These are phyloP conservation scores for Digitonthophagus gazella DNA, from an alignment of 2,888 invertebrate genomes.

Conservation along the genomic window DNA sequence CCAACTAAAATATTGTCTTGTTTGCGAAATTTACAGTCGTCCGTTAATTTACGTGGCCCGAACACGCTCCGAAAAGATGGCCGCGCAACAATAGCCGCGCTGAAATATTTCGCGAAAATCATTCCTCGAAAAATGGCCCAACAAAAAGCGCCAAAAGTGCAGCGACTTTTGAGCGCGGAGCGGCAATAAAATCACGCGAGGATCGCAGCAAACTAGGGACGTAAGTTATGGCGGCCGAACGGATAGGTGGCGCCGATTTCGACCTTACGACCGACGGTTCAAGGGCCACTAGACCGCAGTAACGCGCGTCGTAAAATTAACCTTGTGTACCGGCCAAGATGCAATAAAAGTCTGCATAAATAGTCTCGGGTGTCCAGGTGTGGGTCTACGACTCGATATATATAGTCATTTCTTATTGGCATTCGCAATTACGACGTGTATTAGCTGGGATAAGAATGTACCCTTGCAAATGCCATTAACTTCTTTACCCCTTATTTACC, in stretches of 20 bases:
- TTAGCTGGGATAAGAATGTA: too few species aligned
- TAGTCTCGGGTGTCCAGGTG: conserved; percentile 50
- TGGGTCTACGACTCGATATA: conserved; percentile 32
- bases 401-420: conserved; percentile 44
- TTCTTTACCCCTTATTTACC: too few species aligned
- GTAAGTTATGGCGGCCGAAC: conserved; percentile 42
- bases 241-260: neutral
- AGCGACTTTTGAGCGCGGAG: conserved; percentile 41
- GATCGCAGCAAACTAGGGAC: conserved; percentile 36
- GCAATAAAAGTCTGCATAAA: conserved; percentile 51
- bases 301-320: conserved; percentile 48
- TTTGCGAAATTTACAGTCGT: conserved; percentile 26
- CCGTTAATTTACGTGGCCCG: conserved; percentile 1
- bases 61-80: neutral
- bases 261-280: neutral
- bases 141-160: conserved; percentile 46
- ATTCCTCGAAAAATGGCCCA: conserved; percentile 39
- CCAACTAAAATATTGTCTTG: conserved; percentile 18
- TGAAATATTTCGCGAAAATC: conserved; percentile 32
- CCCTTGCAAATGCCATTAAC: too few species aligned
- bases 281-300: conserved; percentile 37
- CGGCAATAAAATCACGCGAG: conserved; percentile 44
- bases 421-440: conserved; percentile 47
- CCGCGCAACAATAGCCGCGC: conserved; percentile 19
- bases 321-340: conserved; percentile 45